Percentiles rank a stretch among this genome's conserved stretches.
These are phyloP conservation scores for Conus canariensis DNA, from an alignment of 2,888 invertebrate genomes.

Conservation along the genomic window DNA sequence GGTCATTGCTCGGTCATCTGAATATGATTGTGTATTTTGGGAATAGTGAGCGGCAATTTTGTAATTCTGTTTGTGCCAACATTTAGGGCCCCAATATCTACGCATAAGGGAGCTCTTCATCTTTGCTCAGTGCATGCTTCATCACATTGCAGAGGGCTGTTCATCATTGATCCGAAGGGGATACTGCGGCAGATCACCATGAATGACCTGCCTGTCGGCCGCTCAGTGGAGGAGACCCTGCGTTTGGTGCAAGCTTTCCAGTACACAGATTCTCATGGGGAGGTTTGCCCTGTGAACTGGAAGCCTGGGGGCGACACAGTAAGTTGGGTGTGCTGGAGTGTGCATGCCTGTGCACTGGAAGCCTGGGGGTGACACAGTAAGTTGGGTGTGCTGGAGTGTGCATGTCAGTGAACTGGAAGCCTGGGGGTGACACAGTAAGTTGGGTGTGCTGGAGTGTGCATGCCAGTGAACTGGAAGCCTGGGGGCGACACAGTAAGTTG, in stretches of 20 bases:
- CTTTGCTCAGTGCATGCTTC: too few species aligned
- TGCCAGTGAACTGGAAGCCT: slow-evolving; percentile 91
- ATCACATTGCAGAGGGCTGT: slow-evolving; percentile 85
- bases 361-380: slow-evolving; percentile 94
- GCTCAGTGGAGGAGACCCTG: slow-evolving; percentile 96
- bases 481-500: slow-evolving; percentile 90
- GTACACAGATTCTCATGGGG: slow-evolving; percentile 84
- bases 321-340: slow-evolving; percentile 65
- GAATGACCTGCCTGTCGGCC: slow-evolving; percentile 91
- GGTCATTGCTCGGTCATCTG: too few species aligned
- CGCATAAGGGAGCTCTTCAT: too few species aligned
- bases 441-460: too few species aligned
- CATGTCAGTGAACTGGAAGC: slow-evolving; percentile 90
- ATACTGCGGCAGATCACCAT: slow-evolving; percentile 94
- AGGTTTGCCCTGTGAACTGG: slow-evolving; percentile 97
- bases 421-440: slow-evolving; percentile 92
- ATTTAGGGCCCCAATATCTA: too few species aligned
- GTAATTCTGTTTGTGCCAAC: too few species aligned
- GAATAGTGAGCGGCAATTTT: too few species aligned
- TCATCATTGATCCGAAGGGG: slow-evolving; percentile 94
- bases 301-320: slow-evolving; percentile 95
- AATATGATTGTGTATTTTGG: too few species aligned
- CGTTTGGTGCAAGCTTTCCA: slow-evolving; percentile 96
- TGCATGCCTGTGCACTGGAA: slow-evolving; percentile 84
- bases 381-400: slow-evolving; percentile 48